phyloP scores from a whole-genome alignment of 2,113 vertebrate species.

The Erythrocercus mccallii region DNA sequence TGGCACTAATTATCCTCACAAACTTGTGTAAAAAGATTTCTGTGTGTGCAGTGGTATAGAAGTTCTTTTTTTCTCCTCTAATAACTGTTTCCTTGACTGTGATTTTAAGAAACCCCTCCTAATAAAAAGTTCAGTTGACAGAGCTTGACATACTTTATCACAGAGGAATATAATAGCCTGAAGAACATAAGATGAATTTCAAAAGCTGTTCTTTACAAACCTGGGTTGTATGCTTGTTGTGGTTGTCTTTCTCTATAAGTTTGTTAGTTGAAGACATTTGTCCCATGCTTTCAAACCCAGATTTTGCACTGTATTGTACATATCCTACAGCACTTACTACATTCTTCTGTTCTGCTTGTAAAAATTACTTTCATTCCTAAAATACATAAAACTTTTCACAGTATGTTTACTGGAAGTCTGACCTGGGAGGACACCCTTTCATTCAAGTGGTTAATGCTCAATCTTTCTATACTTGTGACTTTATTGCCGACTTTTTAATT shows the following conservation, averaged over 20 bases:
- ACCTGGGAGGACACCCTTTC: not conserved
- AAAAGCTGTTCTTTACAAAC: not conserved
- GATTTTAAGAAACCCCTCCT: not conserved
- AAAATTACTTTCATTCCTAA: not conserved
- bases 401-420: not conserved
- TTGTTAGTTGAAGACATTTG: not conserved
- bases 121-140: not conserved
- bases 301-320: not conserved
- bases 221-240: not conserved
- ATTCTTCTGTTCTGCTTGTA: not conserved
- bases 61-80: not conserved
- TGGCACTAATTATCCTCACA: not conserved
- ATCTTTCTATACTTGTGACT: not conserved
- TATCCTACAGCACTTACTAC: not conserved
- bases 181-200: not conserved
- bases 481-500: not conserved
- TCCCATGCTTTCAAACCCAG: not conserved
- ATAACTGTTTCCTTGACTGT: not conserved
- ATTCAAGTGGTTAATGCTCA: not conserved
- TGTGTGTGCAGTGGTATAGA: not conserved
- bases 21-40: not conserved
- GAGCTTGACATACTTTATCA: not conserved
- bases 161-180: not conserved
- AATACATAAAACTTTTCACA: not conserved
- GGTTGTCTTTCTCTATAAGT: not conserved